Evolutionary conservation across 2,113 vertebrate species (phyloP), one percentile per base, ranked within the genome.

Genomic region (Amphilophus citrinellus): DNA sequence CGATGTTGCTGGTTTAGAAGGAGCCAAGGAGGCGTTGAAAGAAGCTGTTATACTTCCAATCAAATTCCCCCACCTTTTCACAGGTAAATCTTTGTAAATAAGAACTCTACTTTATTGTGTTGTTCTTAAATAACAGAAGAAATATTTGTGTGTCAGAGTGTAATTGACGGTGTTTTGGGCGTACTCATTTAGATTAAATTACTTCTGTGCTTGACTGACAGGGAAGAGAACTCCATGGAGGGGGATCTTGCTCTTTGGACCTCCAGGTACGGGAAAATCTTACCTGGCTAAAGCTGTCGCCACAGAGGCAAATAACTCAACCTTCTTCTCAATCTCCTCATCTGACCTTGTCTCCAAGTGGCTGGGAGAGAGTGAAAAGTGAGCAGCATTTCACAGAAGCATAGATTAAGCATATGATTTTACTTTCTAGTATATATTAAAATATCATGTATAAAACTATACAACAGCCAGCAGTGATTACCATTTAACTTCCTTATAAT

Each of bases 361-460:
- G 98, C 93, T 99, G n/a, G 98, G 98, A 76, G 98, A 99, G 94
- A 99, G 98, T 94, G 98, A 99, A 95, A 99, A 99, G 98, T 99
- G 92, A 97, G 97, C n/a, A 30, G 11, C 18, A 39, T 77, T 57
- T 7, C 7, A 37, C 7, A 35, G 44, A 79, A 24, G 7, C 50
- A 76, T 14, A 10, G 59, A 14, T 71, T 42, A 17, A 66, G 20
- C 10, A 56, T 24, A 30, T 53, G 11, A 61, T 57, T 14, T 42
- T 66, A 27, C 7, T 61, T 42, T 77, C 24, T 47, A 32, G 32
- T 10, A 61, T 35, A 61, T 53, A 71, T n/a, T 60, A 7, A n/a
- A 53, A 62, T 79, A 14, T 63, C 24, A 24, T 62, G 18, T 15
- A 35, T 13, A 50, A 47, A 77, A 61, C 14, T 57, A 35, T 30